Conservation (phyloP, 2,888 invertebrate genomes). For the Drosophila algonquin region DNA sequence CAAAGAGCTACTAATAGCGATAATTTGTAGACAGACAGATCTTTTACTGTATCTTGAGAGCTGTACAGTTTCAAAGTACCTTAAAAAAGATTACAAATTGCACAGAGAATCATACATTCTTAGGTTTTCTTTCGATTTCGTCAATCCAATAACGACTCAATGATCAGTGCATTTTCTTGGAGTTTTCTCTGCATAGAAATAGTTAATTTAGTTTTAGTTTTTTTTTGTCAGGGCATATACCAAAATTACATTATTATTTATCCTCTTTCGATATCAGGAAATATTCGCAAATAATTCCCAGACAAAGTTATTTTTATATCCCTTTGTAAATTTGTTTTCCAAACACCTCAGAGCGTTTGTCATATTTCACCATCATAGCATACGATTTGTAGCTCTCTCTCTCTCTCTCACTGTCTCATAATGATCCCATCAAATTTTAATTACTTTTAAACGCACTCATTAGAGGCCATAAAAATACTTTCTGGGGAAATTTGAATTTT, state of each 20-base stretch:
- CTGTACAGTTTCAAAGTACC: no score
- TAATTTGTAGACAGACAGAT: background rate
- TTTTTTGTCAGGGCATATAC: no score
- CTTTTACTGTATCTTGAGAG: no score
- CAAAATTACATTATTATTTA: background rate
- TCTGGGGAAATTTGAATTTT: constrained; percentile 12
- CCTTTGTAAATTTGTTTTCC: background rate
- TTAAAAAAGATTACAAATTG: no score
- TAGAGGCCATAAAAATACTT: constrained; percentile 39
- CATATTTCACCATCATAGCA: background rate
- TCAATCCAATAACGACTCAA: no score
- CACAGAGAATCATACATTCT: no score
- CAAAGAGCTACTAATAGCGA: background rate
- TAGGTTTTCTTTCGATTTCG: no score
- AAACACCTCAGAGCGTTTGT: background rate
- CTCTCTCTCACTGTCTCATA: constrained; percentile 15
- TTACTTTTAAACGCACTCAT: constrained; percentile 33
- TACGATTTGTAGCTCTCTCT: background rate
- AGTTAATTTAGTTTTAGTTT: no score
- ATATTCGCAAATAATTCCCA: background rate
- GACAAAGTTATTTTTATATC: background rate
- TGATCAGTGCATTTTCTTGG: no score
- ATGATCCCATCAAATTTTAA: constrained; percentile 41
- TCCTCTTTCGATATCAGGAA: background rate
- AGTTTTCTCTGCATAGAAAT: no score